These are phyloP conservation scores for Lasiommata megera DNA, from an alignment of 2,888 invertebrate genomes.

Conservation along the genomic window DNA sequence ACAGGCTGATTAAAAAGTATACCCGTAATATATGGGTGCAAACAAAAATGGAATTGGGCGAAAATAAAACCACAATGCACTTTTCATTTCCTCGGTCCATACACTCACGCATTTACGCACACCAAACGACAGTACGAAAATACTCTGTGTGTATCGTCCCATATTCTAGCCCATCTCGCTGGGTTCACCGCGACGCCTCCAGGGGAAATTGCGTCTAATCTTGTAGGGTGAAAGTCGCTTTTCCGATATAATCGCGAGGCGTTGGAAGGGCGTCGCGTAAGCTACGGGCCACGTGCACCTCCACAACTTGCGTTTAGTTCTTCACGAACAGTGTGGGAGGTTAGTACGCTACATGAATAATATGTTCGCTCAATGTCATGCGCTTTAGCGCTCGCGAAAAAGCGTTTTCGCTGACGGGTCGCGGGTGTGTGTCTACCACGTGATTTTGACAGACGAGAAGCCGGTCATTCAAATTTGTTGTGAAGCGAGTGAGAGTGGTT, in stretches of 20 bases:
- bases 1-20: conserved; percentile 34
- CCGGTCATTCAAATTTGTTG: conserved; percentile 51
- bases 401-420: conserved; percentile 54
- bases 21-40: conserved; percentile 10
- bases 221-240: conserved; percentile 67
- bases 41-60: conserved; percentile 33
- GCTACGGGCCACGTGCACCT: conserved; percentile 77
- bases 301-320: conserved; percentile 78
- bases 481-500: conserved; percentile 57
- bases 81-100: conserved; percentile 55
- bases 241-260: conserved; percentile 59
- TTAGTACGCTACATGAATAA: conserved; percentile 76
- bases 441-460: conserved; percentile 72
- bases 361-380: conserved; percentile 70
- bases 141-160: conserved; percentile 71
- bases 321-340: conserved; percentile 80
- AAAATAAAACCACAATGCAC: conserved; percentile 56
- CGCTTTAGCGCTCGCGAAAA: conserved; percentile 64
- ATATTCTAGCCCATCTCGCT: conserved; percentile 71
- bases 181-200: conserved; percentile 41
- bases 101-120: conserved; percentile 57
- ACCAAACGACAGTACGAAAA: conserved; percentile 69
- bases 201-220: conserved; percentile 64
- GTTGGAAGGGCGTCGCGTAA: conserved; percentile 78
- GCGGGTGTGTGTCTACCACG: conserved; percentile 62